A percentile compares a stretch with the other conserved stretches of the same genome.
These are phyloP conservation scores for Entomyzon cyanotis DNA, from an alignment of 2,113 vertebrate species.

Conservation along the genomic window DNA sequence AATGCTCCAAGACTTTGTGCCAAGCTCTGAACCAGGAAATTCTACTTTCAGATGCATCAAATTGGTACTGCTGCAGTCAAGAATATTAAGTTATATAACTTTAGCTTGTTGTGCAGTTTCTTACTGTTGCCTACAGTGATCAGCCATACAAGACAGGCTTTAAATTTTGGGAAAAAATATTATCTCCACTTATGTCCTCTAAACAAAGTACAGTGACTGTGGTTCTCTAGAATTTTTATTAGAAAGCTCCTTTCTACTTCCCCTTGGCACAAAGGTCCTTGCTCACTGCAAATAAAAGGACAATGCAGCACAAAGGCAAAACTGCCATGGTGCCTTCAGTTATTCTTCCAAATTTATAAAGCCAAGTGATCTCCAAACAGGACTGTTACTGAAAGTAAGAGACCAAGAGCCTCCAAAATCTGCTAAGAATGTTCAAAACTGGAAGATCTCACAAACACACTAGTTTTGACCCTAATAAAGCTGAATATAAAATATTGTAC, in stretches of 20 bases:
- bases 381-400: neutral
- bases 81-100: neutral
- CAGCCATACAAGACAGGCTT: neutral
- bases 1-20: neutral
- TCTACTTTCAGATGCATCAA: slow-evolving; percentile 11
- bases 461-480: neutral
- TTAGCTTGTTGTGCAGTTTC: neutral
- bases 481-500: neutral
- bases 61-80: neutral
- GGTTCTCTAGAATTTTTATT: neutral
- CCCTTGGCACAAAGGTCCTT: neutral
- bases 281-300: neutral
- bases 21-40: neutral
- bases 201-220: neutral
- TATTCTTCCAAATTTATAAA: neutral
- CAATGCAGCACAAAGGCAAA: neutral
- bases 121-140: neutral
- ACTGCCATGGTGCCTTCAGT: neutral
- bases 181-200: neutral
- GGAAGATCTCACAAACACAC: neutral
- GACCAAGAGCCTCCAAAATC: neutral
- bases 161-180: neutral
- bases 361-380: neutral
- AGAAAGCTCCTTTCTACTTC: neutral
- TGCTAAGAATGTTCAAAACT: neutral